These are phyloP conservation scores for Pandion haliaetus DNA, from an alignment of 2,113 vertebrate genomes.

Conservation along the genomic window DNA sequence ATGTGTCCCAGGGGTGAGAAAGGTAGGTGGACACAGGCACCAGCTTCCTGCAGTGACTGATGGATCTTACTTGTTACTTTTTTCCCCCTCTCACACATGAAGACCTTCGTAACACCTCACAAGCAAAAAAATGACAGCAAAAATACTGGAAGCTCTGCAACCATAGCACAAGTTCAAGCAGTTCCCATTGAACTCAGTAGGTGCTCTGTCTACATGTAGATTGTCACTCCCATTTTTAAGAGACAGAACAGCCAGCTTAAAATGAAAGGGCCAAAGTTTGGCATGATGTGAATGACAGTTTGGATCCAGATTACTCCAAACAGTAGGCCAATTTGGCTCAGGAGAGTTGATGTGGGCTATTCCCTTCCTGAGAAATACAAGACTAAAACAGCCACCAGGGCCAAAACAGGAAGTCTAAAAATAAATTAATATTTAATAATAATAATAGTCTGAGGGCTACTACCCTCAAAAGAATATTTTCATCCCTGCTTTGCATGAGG, in stretches of 20 bases:
- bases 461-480: neutral
- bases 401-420: neutral
- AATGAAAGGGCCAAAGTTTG: neutral
- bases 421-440: neutral
- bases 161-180: neutral
- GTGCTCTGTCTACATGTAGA: neutral
- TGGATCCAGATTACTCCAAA: neutral
- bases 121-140: neutral
- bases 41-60: neutral
- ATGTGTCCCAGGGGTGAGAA: neutral
- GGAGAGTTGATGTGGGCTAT: neutral
- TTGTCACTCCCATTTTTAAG: neutral
- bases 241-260: neutral
- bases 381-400: neutral
- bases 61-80: neutral
- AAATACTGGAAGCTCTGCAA: neutral
- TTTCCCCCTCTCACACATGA: neutral
- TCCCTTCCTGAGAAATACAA: neutral
- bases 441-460: neutral
- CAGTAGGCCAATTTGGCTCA: neutral
- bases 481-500: neutral
- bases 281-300: neutral
- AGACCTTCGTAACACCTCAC: neutral
- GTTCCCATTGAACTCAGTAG: neutral
- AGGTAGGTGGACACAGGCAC: neutral